Evolutionary conservation across 2,113 vertebrate genomes (phyloP).

Genomic region (Periophthalmodon schlosseri): DNA sequence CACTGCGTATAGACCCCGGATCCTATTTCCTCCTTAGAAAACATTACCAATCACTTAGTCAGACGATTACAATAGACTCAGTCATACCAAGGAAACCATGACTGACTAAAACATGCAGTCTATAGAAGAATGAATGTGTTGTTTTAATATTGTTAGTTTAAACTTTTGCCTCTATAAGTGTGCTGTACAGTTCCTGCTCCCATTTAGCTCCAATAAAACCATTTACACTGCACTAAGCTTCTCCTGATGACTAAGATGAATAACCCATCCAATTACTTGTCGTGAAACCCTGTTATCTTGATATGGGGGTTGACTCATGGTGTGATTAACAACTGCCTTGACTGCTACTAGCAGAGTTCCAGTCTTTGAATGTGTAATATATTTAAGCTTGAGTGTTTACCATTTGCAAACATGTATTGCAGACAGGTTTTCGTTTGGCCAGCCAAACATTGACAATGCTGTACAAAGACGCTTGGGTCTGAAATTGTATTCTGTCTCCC

Average conservation of each 20-base stretch:
- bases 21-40: neutral
- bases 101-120: neutral
- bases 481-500: too few species aligned
- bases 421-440: too few species aligned
- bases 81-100: neutral
- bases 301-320: neutral
- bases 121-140: neutral
- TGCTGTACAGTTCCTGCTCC: neutral
- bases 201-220: neutral
- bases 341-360: neutral
- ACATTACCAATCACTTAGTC: neutral
- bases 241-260: neutral
- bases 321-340: neutral
- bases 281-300: neutral
- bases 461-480: too few species aligned
- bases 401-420: too few species aligned
- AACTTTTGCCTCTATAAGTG: neutral
- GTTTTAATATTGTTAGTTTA: neutral
- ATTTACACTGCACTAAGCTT: neutral
- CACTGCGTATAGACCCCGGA: neutral
- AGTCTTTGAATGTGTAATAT: neutral
- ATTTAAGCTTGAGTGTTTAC: neutral
- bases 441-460: too few species aligned
- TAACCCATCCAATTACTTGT: neutral
- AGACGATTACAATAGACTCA: neutral